Base-by-base conservation (phyloP, 2,888 invertebrate genomes). In the Xylophagus ater region DNA sequence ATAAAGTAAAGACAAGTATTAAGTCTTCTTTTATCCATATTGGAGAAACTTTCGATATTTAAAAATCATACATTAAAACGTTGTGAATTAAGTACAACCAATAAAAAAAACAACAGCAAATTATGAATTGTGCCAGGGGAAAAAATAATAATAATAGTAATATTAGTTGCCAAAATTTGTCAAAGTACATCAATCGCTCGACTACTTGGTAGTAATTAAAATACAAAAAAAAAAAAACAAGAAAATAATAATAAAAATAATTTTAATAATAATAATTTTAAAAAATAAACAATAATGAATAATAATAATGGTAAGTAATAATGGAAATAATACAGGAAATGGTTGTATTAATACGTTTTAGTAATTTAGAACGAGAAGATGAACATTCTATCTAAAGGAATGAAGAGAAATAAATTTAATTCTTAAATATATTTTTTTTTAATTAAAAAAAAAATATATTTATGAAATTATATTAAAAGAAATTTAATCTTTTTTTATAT, bases 121-220 rank as follows among this genome's bases (percentile, higher is more conserved):
- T 9, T 8, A n/a, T n/a, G n/a, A n/a, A n/a, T n/a, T n/a, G n/a
- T n/a, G n/a, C n/a, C n/a, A n/a, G n/a, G n/a, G n/a, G n/a, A n/a
- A n/a, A n/a, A n/a, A n/a, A n/a, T n/a, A 5, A 3, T 3, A 7
- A 14, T 3, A 18, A 10, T 34, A 35, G 10, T 9, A 39, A 26
- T 26, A 19, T 33, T 9, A 41, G 37, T 25, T 37, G 21, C 40
- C 50, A 62, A 61, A 47, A 59, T 62, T 34, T 60, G 58, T 4
- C 65, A 65, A 48, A 59, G 59, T 46, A 58, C 57, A 41, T 63
- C 65, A 23, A 53, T 65, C 39, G 59, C 63, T 3, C 56, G 63
- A 2, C 41, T 65, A 7, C 51, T 65, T 35, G 64, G 65, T 35
- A 62, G 61, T 44, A 65, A 60, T 3, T 65, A 65, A 45, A 64